Conservation (phyloP, 2,888 invertebrate species). For the Carterocephalus palaemon region DNA sequence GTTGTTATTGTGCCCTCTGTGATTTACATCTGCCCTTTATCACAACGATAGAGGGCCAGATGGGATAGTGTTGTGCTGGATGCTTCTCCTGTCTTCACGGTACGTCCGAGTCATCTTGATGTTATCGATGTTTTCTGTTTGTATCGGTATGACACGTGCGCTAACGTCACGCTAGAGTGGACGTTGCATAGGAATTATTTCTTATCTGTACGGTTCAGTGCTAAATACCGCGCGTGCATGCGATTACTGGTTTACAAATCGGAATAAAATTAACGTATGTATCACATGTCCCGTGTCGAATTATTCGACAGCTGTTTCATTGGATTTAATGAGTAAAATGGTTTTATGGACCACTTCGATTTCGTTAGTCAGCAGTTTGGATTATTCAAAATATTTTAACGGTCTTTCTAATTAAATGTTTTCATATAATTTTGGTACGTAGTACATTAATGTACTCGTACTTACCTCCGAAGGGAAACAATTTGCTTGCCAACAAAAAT, state of each 20-base stretch:
- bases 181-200: slow-evolving; percentile 3
- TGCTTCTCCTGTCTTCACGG: slow-evolving; percentile 44
- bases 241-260: slow-evolving; percentile 12
- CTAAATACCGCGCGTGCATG: slow-evolving; percentile 10
- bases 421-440: too few relatives aligned
- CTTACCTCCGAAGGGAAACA: too few relatives aligned
- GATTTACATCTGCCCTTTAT: slow-evolving; percentile 74
- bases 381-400: too few relatives aligned
- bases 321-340: slow-evolving; percentile 1
- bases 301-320: not conserved
- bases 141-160: slow-evolving; percentile 21
- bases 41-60: slow-evolving; percentile 61
- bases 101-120: slow-evolving; percentile 37
- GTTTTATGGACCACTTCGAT: too few relatives aligned
- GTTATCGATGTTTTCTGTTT: slow-evolving; percentile 25
- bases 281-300: not conserved
- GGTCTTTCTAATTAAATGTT: too few relatives aligned
- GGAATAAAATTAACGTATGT: slow-evolving; percentile 15
- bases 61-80: slow-evolving; percentile 42
- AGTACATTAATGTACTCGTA: too few relatives aligned
- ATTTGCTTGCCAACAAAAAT: too few relatives aligned
- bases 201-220: slow-evolving; percentile 16
- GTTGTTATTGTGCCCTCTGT: slow-evolving; percentile 52
- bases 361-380: too few relatives aligned
- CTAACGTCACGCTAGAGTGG: not conserved